Conservation (phyloP, 2,113 vertebrate genomes). For the Malurus cyaneus region DNA sequence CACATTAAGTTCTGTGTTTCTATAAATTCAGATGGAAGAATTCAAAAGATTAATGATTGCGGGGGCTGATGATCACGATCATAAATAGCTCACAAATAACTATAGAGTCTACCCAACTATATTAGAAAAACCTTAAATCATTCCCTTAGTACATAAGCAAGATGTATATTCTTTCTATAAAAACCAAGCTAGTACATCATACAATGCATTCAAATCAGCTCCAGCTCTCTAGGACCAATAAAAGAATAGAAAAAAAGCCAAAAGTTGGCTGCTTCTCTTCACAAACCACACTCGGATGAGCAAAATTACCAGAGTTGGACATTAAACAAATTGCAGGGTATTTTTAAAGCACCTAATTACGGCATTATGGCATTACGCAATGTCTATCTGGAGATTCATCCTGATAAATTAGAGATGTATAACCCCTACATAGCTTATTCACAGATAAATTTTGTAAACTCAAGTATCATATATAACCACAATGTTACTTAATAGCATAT, state of each 20-base stretch:
- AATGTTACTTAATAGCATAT: neutral
- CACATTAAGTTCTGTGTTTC: neutral
- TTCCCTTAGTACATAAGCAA: neutral
- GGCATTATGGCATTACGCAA: neutral
- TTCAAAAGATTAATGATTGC: neutral
- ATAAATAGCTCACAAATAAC: neutral
- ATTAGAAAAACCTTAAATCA: neutral
- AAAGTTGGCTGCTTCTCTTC: neutral
- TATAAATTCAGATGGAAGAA: neutral
- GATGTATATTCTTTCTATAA: neutral
- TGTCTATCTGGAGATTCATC: neutral
- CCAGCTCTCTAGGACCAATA: neutral
- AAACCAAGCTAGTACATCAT: neutral
- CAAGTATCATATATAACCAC: neutral
- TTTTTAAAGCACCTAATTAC: neutral
- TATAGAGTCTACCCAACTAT: neutral
- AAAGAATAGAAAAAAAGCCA: neutral
- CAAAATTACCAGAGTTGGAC: neutral
- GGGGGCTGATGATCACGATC: too few species aligned
- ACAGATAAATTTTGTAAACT: neutral
- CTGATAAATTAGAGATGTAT: neutral
- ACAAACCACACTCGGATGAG: neutral
- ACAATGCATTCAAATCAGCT: neutral
- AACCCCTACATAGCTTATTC: neutral
- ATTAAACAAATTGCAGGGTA: neutral